A percentile compares a stretch with the other conserved stretches of the same genome.
Evolutionary conservation across 1,140 invertebrate genomes (phyloP).

Genomic region (Acromyrmex heyeri): DNA sequence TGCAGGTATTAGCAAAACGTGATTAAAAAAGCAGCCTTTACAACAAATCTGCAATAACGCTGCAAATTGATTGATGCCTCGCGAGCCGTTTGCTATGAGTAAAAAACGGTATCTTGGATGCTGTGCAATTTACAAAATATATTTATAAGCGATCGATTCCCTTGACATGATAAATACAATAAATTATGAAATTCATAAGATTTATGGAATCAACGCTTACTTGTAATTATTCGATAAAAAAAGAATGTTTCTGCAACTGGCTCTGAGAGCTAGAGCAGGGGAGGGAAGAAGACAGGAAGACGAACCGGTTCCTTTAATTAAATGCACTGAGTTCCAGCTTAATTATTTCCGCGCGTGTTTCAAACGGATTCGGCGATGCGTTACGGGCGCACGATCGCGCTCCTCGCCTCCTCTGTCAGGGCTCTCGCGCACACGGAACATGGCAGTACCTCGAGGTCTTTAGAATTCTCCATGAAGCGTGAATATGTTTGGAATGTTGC

Average conservation of each 20-base stretch:
- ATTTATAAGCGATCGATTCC: slow-evolving; percentile 2
- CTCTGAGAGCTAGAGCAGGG: not conserved
- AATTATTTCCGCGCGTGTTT: slow-evolving; percentile 37
- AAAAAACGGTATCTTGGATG: not conserved
- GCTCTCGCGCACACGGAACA: slow-evolving; percentile 61
- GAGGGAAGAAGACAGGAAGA: not conserved
- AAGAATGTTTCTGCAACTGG: slow-evolving; percentile 34
- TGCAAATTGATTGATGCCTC: slow-evolving; percentile 21
- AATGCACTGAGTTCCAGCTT: slow-evolving; percentile 48
- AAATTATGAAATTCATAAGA: not conserved
- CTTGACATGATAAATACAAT: not conserved
- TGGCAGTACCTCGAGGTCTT: slow-evolving; percentile 69
- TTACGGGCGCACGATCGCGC: slow-evolving; percentile 45
- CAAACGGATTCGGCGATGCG: slow-evolving; percentile 7
- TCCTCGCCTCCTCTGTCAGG: not conserved
- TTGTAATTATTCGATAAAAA: not conserved
- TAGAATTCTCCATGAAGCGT: slow-evolving; percentile 69
- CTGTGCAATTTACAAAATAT: not conserved
- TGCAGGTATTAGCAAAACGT: slow-evolving; percentile 49
- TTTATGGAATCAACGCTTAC: slow-evolving; percentile 7
- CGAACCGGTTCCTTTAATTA: slow-evolving; percentile 56
- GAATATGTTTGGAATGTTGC: slow-evolving; percentile 82
- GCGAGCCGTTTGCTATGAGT: slow-evolving; percentile 2
- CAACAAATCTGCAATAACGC: slow-evolving; percentile 37
- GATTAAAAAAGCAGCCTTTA: slow-evolving; percentile 22